Conservation (phyloP, 2,888 invertebrate species). For the Rhimphoctona megacephalus region DNA sequence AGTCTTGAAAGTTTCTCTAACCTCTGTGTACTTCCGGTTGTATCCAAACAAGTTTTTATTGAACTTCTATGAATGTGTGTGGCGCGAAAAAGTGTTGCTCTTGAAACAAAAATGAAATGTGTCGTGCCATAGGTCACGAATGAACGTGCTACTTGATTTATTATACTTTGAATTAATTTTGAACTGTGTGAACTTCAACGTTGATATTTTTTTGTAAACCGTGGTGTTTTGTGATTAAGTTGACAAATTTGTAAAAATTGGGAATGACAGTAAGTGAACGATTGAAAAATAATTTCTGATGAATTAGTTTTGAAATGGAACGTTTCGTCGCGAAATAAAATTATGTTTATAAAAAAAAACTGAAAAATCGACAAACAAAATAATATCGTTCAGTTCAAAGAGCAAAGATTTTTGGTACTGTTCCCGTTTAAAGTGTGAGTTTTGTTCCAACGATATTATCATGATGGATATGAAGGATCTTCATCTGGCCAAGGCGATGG, state of each 20-base stretch:
- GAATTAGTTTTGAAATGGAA: background rate
- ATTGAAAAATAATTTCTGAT: background rate
- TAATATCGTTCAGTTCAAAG: background rate
- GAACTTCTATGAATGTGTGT: background rate
- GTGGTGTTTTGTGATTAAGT: background rate
- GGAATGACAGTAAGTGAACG: background rate
- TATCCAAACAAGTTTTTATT: constrained; percentile 4
- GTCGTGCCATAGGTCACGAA: background rate
- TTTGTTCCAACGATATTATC: background rate
- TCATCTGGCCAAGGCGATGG: constrained; percentile 90
- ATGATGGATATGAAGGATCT: constrained; percentile 91
- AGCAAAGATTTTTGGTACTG: background rate
- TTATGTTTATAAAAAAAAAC: background rate
- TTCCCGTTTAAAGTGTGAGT: background rate
- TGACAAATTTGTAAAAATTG: background rate
- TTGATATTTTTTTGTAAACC: background rate
- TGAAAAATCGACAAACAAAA: background rate
- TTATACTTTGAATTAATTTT: background rate
- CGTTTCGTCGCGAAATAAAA: background rate
- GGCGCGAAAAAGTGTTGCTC: constrained; percentile 23
- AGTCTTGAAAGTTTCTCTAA: background rate
- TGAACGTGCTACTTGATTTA: background rate
- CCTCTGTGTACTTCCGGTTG: background rate
- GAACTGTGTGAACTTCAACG: background rate
- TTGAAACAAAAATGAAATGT: background rate